These are phyloP conservation scores for Bactericera cockerelli DNA, from an alignment of 1,140 invertebrate genomes.

Conservation along the genomic window DNA sequence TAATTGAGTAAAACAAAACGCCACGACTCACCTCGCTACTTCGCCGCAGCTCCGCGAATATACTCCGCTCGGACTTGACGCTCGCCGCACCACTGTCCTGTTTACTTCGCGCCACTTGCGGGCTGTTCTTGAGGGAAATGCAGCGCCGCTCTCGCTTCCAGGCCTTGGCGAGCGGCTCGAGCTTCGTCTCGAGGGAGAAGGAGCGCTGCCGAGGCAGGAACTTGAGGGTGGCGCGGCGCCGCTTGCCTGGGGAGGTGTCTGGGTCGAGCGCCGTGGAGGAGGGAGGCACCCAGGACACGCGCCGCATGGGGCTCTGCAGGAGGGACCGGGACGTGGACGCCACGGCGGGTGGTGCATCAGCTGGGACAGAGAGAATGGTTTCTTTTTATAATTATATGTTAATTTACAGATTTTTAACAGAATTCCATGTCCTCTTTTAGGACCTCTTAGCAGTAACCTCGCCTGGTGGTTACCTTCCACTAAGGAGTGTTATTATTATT, in stretches of 20 bases:
- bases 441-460: no score
- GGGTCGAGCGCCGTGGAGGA: slow-evolving; percentile 20
- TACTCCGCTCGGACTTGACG: slow-evolving; percentile 21
- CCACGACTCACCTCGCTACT: slow-evolving; percentile 27
- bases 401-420: no score
- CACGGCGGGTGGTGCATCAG: slow-evolving; percentile 2
- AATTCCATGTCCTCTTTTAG: no score
- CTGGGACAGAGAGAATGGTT: neutral
- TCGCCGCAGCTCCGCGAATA: slow-evolving; percentile 30
- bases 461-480: no score
- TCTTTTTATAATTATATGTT: no score
- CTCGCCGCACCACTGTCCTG: neutral
- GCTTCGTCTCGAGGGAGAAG: slow-evolving; percentile 29
- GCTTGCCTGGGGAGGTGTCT: slow-evolving; percentile 18
- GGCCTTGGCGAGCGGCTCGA: slow-evolving; percentile 17
- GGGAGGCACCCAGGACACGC: slow-evolving; percentile 26
- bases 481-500: no score
- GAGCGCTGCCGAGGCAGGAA: slow-evolving; percentile 29
- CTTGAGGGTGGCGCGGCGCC: slow-evolving; percentile 24
- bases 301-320: slow-evolving; percentile 13
- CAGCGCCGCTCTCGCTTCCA: slow-evolving; percentile 25
- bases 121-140: slow-evolving; percentile 29
- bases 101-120: slow-evolving; percentile 20
- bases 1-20: no score
- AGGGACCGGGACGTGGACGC: neutral